phyloP scores from a whole-genome alignment of 2,888 invertebrate species.

The Leucoma salicis region DNA sequence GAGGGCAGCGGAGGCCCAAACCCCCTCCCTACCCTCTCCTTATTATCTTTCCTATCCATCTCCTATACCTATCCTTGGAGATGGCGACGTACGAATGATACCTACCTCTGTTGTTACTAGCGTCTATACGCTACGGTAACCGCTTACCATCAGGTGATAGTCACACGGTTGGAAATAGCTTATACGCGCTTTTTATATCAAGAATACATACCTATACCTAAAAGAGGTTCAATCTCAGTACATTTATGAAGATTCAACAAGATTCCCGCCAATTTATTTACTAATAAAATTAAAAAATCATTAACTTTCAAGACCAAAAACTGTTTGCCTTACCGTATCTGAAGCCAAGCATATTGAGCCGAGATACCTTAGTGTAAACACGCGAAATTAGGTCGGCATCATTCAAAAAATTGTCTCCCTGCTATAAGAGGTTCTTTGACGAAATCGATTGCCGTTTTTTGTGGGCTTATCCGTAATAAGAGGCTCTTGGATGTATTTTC shows the following conservation, averaged over 20 bases:
- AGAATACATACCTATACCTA: no score
- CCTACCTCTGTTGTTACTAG: no score
- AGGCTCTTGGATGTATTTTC: slow-evolving; percentile 19
- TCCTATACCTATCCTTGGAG: no score
- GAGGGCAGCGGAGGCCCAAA: no score
- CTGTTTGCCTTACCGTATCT: slow-evolving; percentile 1
- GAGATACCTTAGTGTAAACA: slow-evolving; percentile 1
- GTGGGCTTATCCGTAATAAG: slow-evolving; percentile 16
- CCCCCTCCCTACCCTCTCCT: no score
- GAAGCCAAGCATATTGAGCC: background rate
- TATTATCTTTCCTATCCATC: no score
- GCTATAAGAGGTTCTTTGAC: slow-evolving; percentile 9
- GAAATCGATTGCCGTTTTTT: slow-evolving; percentile 11
- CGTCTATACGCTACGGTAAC: no score
- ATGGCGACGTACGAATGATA: no score
- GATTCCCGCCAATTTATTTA: background rate
- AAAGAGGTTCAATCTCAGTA: no score
- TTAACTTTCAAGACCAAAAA: background rate
- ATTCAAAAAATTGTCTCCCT: slow-evolving; percentile 8
- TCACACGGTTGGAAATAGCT: no score
- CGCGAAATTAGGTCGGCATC: slow-evolving; percentile 14
- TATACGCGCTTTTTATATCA: no score
- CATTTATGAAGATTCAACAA: background rate
- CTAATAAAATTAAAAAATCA: background rate
- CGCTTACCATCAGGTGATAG: no score